Evolutionary conservation across 2,113 vertebrate genomes (phyloP), one percentile per base, ranked within the genome.

Genomic region (Ceyx margarethae): DNA sequence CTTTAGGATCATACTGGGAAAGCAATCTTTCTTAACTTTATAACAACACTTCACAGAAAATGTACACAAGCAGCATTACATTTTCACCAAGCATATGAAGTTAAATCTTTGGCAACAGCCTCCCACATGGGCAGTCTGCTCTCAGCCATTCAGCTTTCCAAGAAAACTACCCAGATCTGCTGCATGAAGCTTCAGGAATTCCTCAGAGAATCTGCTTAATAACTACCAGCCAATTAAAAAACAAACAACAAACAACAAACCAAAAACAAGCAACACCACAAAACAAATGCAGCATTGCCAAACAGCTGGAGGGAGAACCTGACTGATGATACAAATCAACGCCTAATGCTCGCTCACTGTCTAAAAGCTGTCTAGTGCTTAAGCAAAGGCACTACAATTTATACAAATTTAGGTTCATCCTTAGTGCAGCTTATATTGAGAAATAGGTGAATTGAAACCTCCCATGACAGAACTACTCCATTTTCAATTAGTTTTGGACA

Each of bases 31-130:
- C 80, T 54, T 62, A 85, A 85, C 67, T 90, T 84, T 42, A 4
- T n/a, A 90, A 61, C 68, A 92, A 58, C 60, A 85, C 58, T 78
- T 84, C 66, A 72, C 74, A 91, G 66, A 51, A 89, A 69, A 94
- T 2, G 19, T 54, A 86, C 77, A 92, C 77, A 79, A 87, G 66
- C 66, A 68, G 83, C n/a, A 45, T 65, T 68, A 60, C 50, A 42
- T 74, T 75, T 77, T 51, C 66, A 61, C 61, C 0, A 0, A 89
- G 74, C 92, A 69, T 29, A 81, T 13, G 77, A 93, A 91, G 90
- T 91, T 4, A 72, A 92, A 58, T 85, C 67, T 61, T 56, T 82
- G 79, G 67, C 90, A 91, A 68, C 5, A 3, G 50, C 17, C 67
- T 82, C 67, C 54, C 40, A 21, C 1, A 17, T 69, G 81, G 58